Base-by-base conservation (phyloP, 2,797 vertebrate species). In the Phrynocephalus vlangalii region DNA sequence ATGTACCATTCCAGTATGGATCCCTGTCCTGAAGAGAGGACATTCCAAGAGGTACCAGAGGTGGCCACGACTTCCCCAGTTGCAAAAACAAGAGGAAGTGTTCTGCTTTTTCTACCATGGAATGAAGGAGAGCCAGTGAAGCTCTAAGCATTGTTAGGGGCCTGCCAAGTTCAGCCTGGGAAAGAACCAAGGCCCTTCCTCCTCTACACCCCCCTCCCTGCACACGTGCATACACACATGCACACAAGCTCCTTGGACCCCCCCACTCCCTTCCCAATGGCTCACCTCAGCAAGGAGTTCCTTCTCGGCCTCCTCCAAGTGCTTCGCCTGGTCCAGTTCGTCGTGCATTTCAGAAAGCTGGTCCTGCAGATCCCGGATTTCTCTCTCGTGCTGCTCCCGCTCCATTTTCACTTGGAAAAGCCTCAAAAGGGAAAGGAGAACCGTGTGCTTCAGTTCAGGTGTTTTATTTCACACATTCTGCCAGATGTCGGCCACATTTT, bases 311-410 rank as follows among this genome's bases (percentile, higher is more conserved):
- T 97, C 97, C 86, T 98, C 98, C 0, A 96, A 94, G 67, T 93
- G 97, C 93, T 99, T 99, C 79, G 99, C 98, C 0, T 94, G 94
- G 94, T 99, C 99, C 33, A 99, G 95, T 92, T 99, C 99, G 38
- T 99, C 99, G 0, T 99, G 99, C 99, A 99, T 99, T 95, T 99
- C 99, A 0, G 99, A 99, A 84, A 99, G 98, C 95, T 99, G 99
- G 89, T 99, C 99, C 94, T 99, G 98, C 94, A 99, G 97, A 94
- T 99, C 99, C 94, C 99, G 96, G 95, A 99, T 99, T 96, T 99
- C 98, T 0, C 97, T 98, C 96, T 99, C 99, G 93, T 98, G 97
- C 92, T 99, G 97, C 28, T 99, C 98, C 86, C 97, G 96, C 89
- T 99, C 99, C 97, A 99, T 99, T 96, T 99, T 99, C 94, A 99